Evolutionary conservation across 2,888 invertebrate species (phyloP), one percentile per base, ranked within the genome.

Genomic region (Meandrusa payeni): DNA sequence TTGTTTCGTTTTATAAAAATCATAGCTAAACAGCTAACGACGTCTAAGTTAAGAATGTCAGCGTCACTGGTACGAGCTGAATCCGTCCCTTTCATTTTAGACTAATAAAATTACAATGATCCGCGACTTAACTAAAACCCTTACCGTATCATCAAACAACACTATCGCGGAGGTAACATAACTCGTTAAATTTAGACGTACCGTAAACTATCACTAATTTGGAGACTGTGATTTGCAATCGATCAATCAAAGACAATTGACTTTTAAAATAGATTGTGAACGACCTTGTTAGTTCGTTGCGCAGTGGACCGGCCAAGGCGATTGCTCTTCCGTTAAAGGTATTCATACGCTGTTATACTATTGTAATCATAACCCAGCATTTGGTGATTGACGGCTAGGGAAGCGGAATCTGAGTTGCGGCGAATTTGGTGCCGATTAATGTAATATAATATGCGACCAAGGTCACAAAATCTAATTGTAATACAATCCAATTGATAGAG

Each of bases 221-320:
- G 20, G 48, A 45, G 38, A 41, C 52, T 37, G 49, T 52, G 44
- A 46, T 54, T 56, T 47, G 52, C 51, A 51, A 58, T 58, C 57
- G 54, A 62, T 64, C 55, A 56, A 61, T 63, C 57, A 54, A 54
- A 61, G 68, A 67, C 68, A 69, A 67, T 68, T 63, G 64, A 53
- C 54, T 59, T 53, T 57, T 54, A 53, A 55, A 69, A 62, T 66
- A 64, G 63, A 73, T 66, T 66, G 64, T 55, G 51, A 57, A 54
- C 59, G 66, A 52, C 69, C 72, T 66, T 61, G 43, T 47, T 50
- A 40, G 49, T 55, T 50, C 55, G 57, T 57, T 66, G 61, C 57
- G 55, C 66, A 54, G 49, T 61, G 59, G 55, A 61, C 56, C 56
- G 60, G 52, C 64, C 67, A 69, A 74, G 68, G 64, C 52, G 43